Evolutionary conservation across 2,797 vertebrate genomes (phyloP).

Genomic region (Sorex maritimensis): DNA sequence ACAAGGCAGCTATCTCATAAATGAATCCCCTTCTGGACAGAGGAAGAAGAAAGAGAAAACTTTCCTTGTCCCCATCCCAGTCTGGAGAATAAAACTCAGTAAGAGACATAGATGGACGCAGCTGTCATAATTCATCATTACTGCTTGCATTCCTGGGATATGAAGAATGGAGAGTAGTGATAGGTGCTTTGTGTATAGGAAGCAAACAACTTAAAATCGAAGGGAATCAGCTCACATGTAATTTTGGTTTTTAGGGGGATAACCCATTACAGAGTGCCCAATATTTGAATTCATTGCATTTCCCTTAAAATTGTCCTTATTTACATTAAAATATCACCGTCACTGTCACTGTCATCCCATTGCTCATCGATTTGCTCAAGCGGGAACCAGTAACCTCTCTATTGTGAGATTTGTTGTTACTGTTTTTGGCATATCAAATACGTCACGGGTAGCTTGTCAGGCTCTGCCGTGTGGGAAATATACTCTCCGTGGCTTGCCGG

Average conservation of each 20-base stretch:
- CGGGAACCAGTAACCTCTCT: too few species aligned
- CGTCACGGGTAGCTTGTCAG: too few species aligned
- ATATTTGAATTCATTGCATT: too few species aligned
- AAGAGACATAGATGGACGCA: background rate
- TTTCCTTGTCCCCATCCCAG: background rate
- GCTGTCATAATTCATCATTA: background rate
- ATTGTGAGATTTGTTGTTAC: too few species aligned
- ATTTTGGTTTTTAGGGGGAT: background rate
- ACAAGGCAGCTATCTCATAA: background rate
- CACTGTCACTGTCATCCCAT: too few species aligned
- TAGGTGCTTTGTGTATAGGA: background rate
- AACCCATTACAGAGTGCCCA: background rate
- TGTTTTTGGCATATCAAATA: too few species aligned
- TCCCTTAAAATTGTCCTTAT: too few species aligned
- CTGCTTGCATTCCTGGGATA: background rate
- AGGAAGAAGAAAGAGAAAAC: constrained; percentile 6
- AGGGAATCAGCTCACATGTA: background rate
- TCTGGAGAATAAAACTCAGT: background rate
- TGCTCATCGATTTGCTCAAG: too few species aligned
- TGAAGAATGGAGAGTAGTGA: background rate
- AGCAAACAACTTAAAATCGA: background rate
- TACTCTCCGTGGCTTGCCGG: too few species aligned
- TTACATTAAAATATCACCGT: too few species aligned
- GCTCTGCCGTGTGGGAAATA: too few species aligned
- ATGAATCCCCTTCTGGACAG: background rate